Evolutionary conservation across 2,113 vertebrate genomes (phyloP).

Genomic region (Platysternon megacephalum): DNA sequence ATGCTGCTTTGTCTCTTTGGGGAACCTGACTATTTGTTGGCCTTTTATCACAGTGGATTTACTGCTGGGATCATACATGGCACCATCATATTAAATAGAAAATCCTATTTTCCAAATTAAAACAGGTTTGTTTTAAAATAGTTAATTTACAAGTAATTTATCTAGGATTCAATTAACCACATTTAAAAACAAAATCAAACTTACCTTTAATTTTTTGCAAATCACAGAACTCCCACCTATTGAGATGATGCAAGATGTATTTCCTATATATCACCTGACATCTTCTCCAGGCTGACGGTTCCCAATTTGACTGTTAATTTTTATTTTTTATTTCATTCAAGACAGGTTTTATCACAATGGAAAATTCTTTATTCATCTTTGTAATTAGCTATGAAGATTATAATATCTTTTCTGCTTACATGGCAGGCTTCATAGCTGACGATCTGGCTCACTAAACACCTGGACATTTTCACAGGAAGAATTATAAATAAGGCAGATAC

Average conservation of each 20-base stretch:
- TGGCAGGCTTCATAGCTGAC: background rate
- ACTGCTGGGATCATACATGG: background rate
- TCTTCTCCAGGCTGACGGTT: background rate
- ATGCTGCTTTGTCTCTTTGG: too few species aligned
- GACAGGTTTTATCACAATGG: background rate
- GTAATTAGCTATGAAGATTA: background rate
- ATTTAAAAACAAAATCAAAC: background rate
- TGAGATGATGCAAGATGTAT: background rate
- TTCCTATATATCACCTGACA: background rate
- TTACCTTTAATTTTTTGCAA: background rate
- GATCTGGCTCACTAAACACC: background rate
- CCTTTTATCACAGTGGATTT: too few species aligned
- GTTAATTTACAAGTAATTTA: background rate
- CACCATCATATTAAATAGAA: background rate
- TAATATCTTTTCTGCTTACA: background rate
- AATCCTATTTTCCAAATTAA: background rate
- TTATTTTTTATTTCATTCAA: background rate
- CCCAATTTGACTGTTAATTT: background rate
- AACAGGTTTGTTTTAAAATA: background rate
- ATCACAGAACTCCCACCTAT: background rate
- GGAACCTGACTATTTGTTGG: background rate
- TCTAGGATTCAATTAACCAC: background rate
- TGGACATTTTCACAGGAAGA: background rate
- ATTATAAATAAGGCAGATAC: background rate
- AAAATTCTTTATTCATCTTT: background rate